A percentile compares a stretch with the other conserved stretches of the same genome.
Evolutionary conservation across 2,888 invertebrate species (phyloP).

Genomic region (Mimachlamys varia): DNA sequence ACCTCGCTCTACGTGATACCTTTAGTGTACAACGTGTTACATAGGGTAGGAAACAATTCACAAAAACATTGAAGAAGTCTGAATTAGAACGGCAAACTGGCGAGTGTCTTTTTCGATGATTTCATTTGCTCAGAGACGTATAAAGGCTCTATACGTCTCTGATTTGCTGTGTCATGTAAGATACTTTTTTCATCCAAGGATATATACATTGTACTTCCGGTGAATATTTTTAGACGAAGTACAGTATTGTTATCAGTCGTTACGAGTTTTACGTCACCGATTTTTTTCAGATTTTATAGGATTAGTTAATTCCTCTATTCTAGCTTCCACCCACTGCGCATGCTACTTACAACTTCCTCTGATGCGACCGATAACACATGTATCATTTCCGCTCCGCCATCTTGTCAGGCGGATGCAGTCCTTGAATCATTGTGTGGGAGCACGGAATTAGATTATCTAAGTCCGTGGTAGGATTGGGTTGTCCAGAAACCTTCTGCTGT

Average conservation of each 20-base stretch:
- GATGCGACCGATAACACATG: background rate
- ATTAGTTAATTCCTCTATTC: background rate
- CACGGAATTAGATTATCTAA: too few species aligned
- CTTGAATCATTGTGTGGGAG: background rate
- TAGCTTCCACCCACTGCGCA: background rate
- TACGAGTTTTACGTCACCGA: background rate
- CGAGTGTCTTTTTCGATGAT: background rate
- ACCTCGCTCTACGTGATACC: background rate
- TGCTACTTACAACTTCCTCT: slow-evolving; percentile 31
- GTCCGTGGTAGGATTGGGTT: too few species aligned
- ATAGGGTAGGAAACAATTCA: background rate
- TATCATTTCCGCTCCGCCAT: background rate
- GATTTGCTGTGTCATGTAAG: too few species aligned
- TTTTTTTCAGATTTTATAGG: background rate
- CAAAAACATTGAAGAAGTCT: background rate
- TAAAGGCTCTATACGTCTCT: too few species aligned
- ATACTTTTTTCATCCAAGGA: background rate
- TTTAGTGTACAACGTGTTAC: background rate
- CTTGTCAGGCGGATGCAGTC: background rate
- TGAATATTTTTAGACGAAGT: too few species aligned
- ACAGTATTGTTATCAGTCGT: background rate
- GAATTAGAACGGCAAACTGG: too few species aligned
- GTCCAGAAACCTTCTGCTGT: background rate
- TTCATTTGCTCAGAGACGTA: too few species aligned
- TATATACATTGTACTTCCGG: too few species aligned